These are phyloP conservation scores for Meganola albula DNA, from an alignment of 2,888 invertebrate genomes.

Conservation along the genomic window DNA sequence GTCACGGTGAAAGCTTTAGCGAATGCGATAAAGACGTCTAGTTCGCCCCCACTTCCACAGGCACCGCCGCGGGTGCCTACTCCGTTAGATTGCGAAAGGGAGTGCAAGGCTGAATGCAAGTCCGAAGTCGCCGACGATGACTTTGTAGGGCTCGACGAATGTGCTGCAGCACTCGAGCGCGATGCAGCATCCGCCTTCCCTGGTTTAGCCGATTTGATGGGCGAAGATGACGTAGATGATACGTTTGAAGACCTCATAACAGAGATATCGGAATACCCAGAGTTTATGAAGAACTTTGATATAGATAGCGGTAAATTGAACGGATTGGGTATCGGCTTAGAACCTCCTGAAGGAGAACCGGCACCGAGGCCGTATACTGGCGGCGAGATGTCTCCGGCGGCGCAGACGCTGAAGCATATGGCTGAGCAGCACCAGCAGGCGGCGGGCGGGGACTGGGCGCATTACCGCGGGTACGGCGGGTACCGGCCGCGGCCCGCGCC, in stretches of 20 bases:
- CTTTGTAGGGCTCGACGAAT: conserved; percentile 90
- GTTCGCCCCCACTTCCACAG: conserved; percentile 61
- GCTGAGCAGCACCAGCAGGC: conserved; percentile 96
- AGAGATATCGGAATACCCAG: conserved; percentile 90
- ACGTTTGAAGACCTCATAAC: conserved; percentile 92
- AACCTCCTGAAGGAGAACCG: conserved; percentile 68
- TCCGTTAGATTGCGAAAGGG: conserved; percentile 89
- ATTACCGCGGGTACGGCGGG: conserved; percentile 75
- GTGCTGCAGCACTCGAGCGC: conserved; percentile 90
- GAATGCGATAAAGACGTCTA: conserved; percentile 68
- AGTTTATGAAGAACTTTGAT: conserved; percentile 91
- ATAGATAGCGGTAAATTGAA: conserved; percentile 62
- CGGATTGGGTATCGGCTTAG: conserved; percentile 49
- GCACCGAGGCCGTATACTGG: conserved; percentile 67
- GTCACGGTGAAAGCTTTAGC: conserved; percentile 88
- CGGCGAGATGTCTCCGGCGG: conserved; percentile 91
- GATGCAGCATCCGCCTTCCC: conserved; percentile 88
- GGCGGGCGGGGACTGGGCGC: conserved; percentile 76
- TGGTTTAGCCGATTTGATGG: conserved; percentile 87
- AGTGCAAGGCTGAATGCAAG: conserved; percentile 87
- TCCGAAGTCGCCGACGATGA: conserved; percentile 88
- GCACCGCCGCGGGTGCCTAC: conserved; percentile 82
- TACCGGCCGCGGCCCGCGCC: conserved; percentile 64
- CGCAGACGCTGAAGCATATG: conserved; percentile 97
- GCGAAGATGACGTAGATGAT: conserved; percentile 89